These are phyloP conservation scores for Aphaenogaster floridana DNA, from an alignment of 1,140 invertebrate species.

Conservation along the genomic window DNA sequence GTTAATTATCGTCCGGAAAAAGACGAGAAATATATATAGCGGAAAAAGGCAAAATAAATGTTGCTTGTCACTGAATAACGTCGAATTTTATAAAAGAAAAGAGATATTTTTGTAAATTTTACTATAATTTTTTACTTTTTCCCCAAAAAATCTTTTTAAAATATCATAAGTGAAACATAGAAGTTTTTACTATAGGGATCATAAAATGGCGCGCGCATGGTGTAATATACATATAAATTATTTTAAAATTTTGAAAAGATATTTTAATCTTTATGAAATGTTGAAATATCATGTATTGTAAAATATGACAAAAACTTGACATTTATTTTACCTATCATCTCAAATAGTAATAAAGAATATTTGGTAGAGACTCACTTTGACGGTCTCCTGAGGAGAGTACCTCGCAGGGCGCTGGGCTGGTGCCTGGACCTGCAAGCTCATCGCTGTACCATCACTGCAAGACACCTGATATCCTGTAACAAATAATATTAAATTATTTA, in stretches of 20 bases:
- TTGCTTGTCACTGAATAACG: not conserved
- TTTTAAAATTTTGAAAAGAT: not conserved
- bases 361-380: conserved; percentile 77
- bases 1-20: conserved; percentile 44
- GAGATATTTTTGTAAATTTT: not conserved
- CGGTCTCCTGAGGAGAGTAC: conserved; percentile 82
- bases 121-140: not conserved
- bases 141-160: not conserved
- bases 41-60: conserved; percentile 3
- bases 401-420: conserved; percentile 78
- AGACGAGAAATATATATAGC: not conserved
- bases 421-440: conserved; percentile 80
- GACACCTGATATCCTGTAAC: conserved; percentile 71
- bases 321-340: conserved; percentile 1
- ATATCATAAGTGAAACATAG: not conserved
- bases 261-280: conserved; percentile 1
- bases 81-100: conserved; percentile 6
- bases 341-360: conserved; percentile 1
- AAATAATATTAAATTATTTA: conserved; percentile 41
- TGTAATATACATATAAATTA: not conserved
- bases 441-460: conserved; percentile 80
- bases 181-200: not conserved
- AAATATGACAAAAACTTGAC: not conserved
- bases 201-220: not conserved
- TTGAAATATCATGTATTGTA: not conserved